Percentiles rank a stretch among this genome's conserved stretches.
Evolutionary conservation across 2,797 vertebrate genomes (phyloP).

Genomic region (Sylvilagus floridanus): DNA sequence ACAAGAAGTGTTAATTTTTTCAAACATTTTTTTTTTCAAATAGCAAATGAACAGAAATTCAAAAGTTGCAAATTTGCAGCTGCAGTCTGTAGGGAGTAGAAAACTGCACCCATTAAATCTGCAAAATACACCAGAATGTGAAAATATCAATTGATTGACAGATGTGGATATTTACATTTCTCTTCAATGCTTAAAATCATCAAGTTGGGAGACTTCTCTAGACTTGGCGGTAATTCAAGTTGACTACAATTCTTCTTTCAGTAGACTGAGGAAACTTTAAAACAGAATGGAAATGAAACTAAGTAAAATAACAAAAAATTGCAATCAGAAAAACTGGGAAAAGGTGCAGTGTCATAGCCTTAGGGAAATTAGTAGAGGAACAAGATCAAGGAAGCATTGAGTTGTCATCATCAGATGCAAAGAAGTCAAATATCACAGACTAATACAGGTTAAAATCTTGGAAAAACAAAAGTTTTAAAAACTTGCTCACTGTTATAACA

Average conservation of each 20-base stretch:
- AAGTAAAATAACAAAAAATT: constrained; percentile 31
- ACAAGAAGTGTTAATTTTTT: constrained; percentile 68
- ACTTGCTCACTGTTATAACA: neutral
- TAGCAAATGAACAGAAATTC: constrained; percentile 70
- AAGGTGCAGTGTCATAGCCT: neutral
- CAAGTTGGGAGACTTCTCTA: constrained; percentile 61
- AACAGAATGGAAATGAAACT: neutral
- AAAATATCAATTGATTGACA: constrained; percentile 81
- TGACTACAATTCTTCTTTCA: neutral
- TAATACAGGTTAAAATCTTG: neutral
- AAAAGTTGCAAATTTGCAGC: constrained; percentile 75
- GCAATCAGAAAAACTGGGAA: neutral
- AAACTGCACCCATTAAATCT: constrained; percentile 73
- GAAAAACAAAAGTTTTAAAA: neutral
- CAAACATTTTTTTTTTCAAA: constrained; percentile 63
- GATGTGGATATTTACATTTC: constrained; percentile 79
- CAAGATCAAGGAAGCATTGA: neutral
- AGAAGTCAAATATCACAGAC: neutral
- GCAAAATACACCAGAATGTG: constrained; percentile 68
- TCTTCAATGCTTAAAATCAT: constrained; percentile 83
- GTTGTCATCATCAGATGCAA: neutral
- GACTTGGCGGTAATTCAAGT: constrained; percentile 68
- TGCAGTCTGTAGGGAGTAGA: constrained; percentile 70
- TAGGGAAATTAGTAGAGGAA: neutral
- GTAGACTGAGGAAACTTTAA: constrained; percentile 11